Conservation (phyloP, 2,888 invertebrate genomes). For the Hirtodrosophila duncani region DNA sequence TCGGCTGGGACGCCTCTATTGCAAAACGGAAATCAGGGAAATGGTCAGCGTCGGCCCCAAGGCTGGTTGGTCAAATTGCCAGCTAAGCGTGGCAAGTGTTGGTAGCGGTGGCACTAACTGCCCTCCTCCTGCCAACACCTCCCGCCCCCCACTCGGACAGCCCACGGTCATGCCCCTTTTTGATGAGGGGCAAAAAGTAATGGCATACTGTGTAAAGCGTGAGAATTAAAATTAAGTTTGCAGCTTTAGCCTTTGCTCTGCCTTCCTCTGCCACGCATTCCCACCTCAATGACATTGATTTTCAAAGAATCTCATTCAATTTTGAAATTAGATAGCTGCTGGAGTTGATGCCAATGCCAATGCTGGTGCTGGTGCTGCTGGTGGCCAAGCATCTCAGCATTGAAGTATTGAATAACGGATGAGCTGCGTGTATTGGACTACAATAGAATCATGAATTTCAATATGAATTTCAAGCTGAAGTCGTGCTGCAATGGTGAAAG, state of each 20-base stretch:
- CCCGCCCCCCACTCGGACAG: no score
- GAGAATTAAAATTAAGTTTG: slow-evolving; percentile 66
- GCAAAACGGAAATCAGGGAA: slow-evolving; percentile 53
- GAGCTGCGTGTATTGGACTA: no score
- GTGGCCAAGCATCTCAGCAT: not conserved
- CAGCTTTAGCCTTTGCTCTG: slow-evolving; percentile 26
- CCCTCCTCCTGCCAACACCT: not conserved
- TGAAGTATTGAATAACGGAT: no score
- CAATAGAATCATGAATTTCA: no score
- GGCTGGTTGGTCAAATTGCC: no score
- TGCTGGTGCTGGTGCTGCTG: not conserved
- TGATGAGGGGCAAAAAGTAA: slow-evolving; percentile 53
- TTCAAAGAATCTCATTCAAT: slow-evolving; percentile 8
- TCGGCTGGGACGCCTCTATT: no score
- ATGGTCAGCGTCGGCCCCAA: slow-evolving; percentile 50
- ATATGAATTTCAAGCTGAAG: no score
- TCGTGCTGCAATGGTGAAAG: no score
- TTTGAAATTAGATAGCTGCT: slow-evolving; percentile 7
- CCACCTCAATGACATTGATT: not conserved
- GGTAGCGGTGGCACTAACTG: no score
- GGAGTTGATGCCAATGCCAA: slow-evolving; percentile 1
- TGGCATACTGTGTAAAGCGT: slow-evolving; percentile 53
- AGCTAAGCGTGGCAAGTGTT: no score
- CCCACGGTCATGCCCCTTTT: slow-evolving; percentile 19
- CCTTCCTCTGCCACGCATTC: slow-evolving; percentile 4